Base-by-base conservation (phyloP, 2,113 vertebrate species). In the Datnioides undecimradiatus region DNA sequence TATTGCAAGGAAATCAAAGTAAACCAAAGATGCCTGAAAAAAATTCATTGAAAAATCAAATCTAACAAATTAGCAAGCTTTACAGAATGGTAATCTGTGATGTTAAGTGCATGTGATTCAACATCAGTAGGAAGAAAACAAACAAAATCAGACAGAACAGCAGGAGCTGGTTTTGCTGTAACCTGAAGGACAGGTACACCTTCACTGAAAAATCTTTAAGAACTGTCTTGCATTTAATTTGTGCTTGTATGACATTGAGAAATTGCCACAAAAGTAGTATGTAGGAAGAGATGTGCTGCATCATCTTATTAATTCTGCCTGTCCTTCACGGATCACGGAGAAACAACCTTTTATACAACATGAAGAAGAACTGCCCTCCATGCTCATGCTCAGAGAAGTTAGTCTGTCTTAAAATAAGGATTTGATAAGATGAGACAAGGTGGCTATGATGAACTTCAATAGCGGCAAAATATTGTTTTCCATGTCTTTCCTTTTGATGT, bases 401-500 rank as follows among this genome's bases (percentile, higher is more conserved):
- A 43, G 17, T 54, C 49, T 48, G 55, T 76, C 59, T 65, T 72
- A 33, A 77, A 83, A 76, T 54, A 54, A 45, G 8, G 14, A 57
- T 63, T 64, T 78, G 17, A 82, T 48, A 27, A 58, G 21, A 73
- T 65, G 40, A 79, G 54, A 82, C 78, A 77, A 54, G 55, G 68
- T 77, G 86, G 73, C 85, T 82, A 69, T 63, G 59, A 72, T n/a
- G 14, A 64, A 81, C 74, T 66, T 88, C 46, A 78, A 49, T 51
- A 34, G 33, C 12, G 63, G 33, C 34, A 45, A 63, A 41, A 52
- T 68, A 25, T 52, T 66, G 43, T 65, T 69, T 43, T 76, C 48
- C n/a, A 17, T 52, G 29, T 76, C 48, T 72, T 77, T 36, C 16
- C 59, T 79, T 89, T 85, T 89, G 60, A 85, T 87, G 59, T 86